A percentile compares a stretch with the other conserved stretches of the same genome.
Conservation (phyloP, 2,113 vertebrate species). For the Trogon surrucura region DNA sequence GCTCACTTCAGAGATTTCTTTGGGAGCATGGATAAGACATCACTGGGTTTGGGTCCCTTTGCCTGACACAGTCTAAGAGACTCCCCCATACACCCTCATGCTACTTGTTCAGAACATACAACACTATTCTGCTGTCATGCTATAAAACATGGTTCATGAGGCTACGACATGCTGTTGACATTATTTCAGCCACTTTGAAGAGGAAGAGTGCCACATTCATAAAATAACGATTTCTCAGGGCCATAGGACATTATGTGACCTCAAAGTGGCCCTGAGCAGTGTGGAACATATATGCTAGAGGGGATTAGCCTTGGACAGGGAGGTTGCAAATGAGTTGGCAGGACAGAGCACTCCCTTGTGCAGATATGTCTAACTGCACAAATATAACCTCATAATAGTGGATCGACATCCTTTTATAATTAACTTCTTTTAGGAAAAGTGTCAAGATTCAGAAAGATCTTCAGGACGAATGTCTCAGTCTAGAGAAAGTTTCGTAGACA, state of each 20-base stretch:
- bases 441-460: neutral
- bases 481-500: neutral
- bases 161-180: fast-evolving
- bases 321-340: neutral
- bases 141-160: neutral
- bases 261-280: neutral
- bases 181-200: neutral
- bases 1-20: neutral
- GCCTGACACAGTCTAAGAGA: neutral
- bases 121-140: neutral
- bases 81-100: neutral
- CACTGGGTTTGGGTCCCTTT: neutral
- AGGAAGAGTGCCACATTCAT: neutral
- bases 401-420: neutral
- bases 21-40: neutral
- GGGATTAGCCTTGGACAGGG: neutral
- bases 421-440: neutral
- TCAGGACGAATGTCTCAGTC: neutral
- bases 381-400: neutral
- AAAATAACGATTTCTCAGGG: neutral
- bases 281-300: neutral
- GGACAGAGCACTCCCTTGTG: neutral
- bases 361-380: neutral
- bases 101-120: neutral
- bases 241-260: fast-evolving